Percentiles rank a stretch among this genome's conserved stretches.
Evolutionary conservation across 2,113 vertebrate species (phyloP).

Genomic region (Penelope pileata): DNA sequence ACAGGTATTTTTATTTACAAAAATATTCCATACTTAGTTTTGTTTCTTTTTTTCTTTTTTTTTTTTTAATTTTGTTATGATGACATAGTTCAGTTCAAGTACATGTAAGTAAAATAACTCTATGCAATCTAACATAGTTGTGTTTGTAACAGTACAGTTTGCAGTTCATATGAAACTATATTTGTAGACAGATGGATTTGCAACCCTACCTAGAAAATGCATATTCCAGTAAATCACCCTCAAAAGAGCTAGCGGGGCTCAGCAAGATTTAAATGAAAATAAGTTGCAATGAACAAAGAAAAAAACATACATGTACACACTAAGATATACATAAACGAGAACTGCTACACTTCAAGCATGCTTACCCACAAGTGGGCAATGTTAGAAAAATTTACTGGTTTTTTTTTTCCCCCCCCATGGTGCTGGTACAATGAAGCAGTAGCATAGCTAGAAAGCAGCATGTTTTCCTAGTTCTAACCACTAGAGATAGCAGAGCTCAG

Average conservation of each 20-base stretch:
- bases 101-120: conserved; percentile 82
- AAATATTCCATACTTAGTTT: conserved; percentile 84
- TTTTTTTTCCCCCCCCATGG: neutral
- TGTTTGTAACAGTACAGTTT: conserved; percentile 74
- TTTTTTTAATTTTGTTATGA: conserved; percentile 69
- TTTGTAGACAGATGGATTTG: conserved; percentile 75
- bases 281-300: conserved; percentile 59
- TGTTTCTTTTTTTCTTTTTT: conserved; percentile 12
- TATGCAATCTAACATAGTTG: conserved; percentile 77
- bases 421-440: conserved; percentile 72
- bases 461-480: conserved; percentile 74
- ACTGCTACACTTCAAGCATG: conserved; percentile 72
- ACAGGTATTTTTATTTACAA: conserved; percentile 85
- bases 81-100: conserved; percentile 79
- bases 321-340: conserved; percentile 66
- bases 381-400: conserved; percentile 62
- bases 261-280: conserved; percentile 70
- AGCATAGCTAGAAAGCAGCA: conserved; percentile 75
- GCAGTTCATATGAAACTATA: conserved; percentile 75
- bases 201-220: conserved; percentile 76
- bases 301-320: conserved; percentile 62
- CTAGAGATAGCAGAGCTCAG: conserved; percentile 67
- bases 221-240: conserved; percentile 77
- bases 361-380: conserved; percentile 55
- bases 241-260: conserved; percentile 75